Evolutionary conservation across 1,140 invertebrate genomes (phyloP).

Genomic region (Asbolus verrucosus): DNA sequence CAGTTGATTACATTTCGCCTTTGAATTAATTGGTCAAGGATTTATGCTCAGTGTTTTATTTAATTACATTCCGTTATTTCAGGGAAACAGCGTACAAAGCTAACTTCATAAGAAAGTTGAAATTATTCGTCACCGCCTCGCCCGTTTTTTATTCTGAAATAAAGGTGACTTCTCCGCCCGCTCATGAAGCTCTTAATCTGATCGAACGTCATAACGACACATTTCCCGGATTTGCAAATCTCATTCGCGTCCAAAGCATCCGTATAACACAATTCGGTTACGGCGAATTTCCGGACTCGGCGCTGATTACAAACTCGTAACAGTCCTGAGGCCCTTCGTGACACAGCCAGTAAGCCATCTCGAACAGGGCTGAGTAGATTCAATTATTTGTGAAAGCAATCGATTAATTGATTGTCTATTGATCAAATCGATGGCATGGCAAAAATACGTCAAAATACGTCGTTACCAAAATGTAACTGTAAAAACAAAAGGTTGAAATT

Average conservation of each 20-base stretch:
- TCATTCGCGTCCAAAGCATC: conserved; percentile 30
- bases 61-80: no score
- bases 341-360: conserved; percentile 17
- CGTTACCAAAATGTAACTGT: no score
- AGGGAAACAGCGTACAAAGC: no score
- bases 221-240: conserved; percentile 25
- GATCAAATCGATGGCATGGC: conserved; percentile 11
- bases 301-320: conserved; percentile 17
- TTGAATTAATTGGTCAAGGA: not conserved
- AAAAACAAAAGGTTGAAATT: no score
- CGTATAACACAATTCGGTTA: conserved; percentile 40
- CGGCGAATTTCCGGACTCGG: conserved; percentile 20
- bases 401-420: no score
- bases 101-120: no score
- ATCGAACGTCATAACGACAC: conserved; percentile 22
- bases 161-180: not conserved
- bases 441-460: no score
- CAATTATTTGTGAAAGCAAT: no score
- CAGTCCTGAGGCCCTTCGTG: conserved; percentile 21
- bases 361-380: no score
- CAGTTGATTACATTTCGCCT: conserved; percentile 5
- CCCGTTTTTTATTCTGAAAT: conserved; percentile 34
- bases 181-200: conserved; percentile 35
- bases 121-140: not conserved
- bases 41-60: no score